phyloP scores from a whole-genome alignment of 2,888 invertebrate genomes.

The Scaptomyza cyrtandrae region DNA sequence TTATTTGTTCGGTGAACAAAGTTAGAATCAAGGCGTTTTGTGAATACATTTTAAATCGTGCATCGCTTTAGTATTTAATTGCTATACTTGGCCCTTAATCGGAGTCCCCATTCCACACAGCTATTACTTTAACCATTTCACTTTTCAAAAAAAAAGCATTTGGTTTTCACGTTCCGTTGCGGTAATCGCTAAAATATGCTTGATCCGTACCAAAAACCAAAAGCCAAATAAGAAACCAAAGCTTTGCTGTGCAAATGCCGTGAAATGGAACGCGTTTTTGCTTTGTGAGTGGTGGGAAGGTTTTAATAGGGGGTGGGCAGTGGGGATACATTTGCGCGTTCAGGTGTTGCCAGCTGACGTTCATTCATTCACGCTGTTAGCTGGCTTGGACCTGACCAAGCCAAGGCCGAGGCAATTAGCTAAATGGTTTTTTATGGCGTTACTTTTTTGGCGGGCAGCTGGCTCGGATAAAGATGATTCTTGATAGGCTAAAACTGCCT shows the following conservation, averaged over 20 bases:
- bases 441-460: conserved; percentile 32
- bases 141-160: conserved; percentile 21
- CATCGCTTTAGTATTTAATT: neutral
- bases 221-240: conserved; percentile 18
- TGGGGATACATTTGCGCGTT: conserved; percentile 8
- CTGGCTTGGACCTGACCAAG: conserved; percentile 22
- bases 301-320: neutral
- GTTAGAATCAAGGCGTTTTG: too few relatives aligned
- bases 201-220: neutral
- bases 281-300: neutral
- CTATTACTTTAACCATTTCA: neutral
- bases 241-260: conserved; percentile 30
- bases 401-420: conserved; percentile 63
- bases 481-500: conserved; percentile 57
- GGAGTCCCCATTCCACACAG: neutral
- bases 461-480: conserved; percentile 52
- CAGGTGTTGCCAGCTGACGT: conserved; percentile 51
- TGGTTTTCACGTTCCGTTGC: conserved; percentile 21
- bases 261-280: conserved; percentile 54
- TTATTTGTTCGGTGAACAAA: too few relatives aligned
- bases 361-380: conserved; percentile 5
- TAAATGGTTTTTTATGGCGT: conserved; percentile 70
- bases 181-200: conserved; percentile 54
- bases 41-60: too few relatives aligned
- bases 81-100: neutral